These are phyloP conservation scores for Drosophila baimaii DNA, from an alignment of 1,140 invertebrate species.

Conservation along the genomic window DNA sequence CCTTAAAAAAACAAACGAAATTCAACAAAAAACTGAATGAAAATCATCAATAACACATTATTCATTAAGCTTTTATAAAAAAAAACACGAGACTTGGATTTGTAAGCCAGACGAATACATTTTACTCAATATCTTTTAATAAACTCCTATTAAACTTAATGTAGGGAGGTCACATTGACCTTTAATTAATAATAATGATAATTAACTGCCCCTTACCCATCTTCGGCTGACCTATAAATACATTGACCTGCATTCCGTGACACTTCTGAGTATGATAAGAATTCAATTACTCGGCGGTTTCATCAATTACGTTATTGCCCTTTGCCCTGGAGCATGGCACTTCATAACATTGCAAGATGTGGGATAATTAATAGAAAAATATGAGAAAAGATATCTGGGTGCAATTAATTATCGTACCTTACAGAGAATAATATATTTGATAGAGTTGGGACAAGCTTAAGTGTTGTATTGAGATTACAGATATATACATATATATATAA, in stretches of 20 bases:
- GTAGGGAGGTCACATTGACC: neutral
- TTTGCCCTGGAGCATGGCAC: neutral
- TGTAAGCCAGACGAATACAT: neutral
- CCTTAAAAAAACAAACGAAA: neutral
- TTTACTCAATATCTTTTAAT: neutral
- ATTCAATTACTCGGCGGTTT: slow-evolving; percentile 25
- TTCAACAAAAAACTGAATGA: too few relatives aligned
- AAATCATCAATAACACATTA: too few relatives aligned
- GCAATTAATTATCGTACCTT: neutral
- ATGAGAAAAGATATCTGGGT: too few relatives aligned
- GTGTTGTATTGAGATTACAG: neutral
- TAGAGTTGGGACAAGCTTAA: neutral
- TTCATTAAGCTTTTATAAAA: too few relatives aligned
- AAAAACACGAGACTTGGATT: neutral
- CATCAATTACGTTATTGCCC: slow-evolving; percentile 20
- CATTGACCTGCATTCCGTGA: slow-evolving; percentile 21
- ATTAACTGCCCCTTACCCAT: slow-evolving; percentile 9
- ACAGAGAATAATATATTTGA: neutral
- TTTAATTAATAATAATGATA: slow-evolving; percentile 23
- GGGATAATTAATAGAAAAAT: too few relatives aligned
- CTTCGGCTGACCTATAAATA: slow-evolving; percentile 17
- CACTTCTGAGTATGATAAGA: slow-evolving; percentile 20
- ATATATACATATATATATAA: neutral
- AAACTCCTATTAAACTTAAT: neutral
- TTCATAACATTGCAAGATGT: neutral